Evolutionary conservation across 2,113 vertebrate genomes (phyloP), one percentile per base, ranked within the genome.

Genomic region (Leptobrachium leishanense): DNA sequence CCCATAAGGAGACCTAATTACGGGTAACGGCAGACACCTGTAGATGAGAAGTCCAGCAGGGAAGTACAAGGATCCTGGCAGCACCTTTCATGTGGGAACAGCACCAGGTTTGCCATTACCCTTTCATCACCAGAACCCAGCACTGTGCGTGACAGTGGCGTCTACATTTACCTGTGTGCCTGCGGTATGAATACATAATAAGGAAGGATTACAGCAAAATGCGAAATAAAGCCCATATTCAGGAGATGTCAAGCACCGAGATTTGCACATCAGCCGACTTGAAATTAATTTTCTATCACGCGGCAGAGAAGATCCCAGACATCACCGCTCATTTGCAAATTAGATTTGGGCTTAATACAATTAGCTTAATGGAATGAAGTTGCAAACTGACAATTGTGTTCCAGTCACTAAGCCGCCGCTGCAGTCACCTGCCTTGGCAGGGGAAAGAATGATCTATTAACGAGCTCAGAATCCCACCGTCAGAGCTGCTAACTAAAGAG

Each of bases 281-380:
- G 75, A 68, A 69, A 77, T 54, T 62, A 10, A 77, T 70, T 69
- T 70, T 69, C 42, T 59, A 69, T 43, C 40, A 77, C n/a, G 39
- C 62, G 53, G 68, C 40, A 6, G 50, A 77, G 75, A 59, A 20
- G 5, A 68, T 40, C 42, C 75, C 57, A 8, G 20, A 76, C 66
- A 76, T 59, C 50, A 7, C 42, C 55, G 50, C 50, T 55, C 54
- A 41, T 59, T 77, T 77, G 66, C 43, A 69, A 77, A 77, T 69
- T 77, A 62, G 75, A 77, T 77, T 75, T 57, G 62, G 65, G 46
- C 57, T 77, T 69, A 77, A 77, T 77, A 70, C 67, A 77, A 77
- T 77, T 77, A 70, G 40, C 75, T 59, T 69, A 77, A 77, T 77
- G 67, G 75, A 77, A 77, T 77, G 54, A 62, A 77, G 75, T 77